Base-by-base conservation (phyloP, 2,797 vertebrate genomes). In the Rhinichthys osculus region DNA sequence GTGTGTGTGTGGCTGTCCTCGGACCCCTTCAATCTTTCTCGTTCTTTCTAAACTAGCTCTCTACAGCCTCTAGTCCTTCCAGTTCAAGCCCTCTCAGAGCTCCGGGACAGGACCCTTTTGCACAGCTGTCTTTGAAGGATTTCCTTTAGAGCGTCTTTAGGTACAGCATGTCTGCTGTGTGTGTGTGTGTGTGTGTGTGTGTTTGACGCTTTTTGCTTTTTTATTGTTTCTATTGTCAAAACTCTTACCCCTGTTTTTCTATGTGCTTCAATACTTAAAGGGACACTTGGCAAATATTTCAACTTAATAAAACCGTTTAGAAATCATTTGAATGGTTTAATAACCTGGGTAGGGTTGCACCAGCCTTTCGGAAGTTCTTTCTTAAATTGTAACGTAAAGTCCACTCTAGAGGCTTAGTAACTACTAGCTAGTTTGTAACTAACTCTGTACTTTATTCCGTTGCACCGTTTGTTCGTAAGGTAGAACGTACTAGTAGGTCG, bases 111-210 rank as follows among this genome's bases (percentile, higher is more conserved):
- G 97, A 96, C 91, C 96, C 96, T 87, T 96, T 97, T 96, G 96
- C 96, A 94, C 96, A 97, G 92, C 95, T 97, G 94, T 97, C 96
- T 96, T 95, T 97, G 94, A 97, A 97, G 96, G 97, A 97, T 95
- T 97, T 97, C 96, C 97, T 97, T 94, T 98, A 97, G 95, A 94
- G 92, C 95, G 93, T 94, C 95, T 91, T 96, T 97, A 97, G 97
- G 96, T 97, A 97, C 96, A 90, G 87, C 87, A 89, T 89, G 81
- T 84, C 5, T 69, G 33, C n/a, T 81, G 86, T 88, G 67, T 81
- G 73, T 85, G 14, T 80, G 78, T 86, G 66, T 85, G 16, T 78
- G 77, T 86, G 59, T 44, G 50, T 88, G 74, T 57, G 80, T 42
- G 77, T 38, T 54, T 5, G 5, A 19, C 13, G 73, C 62, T 83